Conservation (phyloP, 2,113 vertebrate genomes). For the Indicator indicator region DNA sequence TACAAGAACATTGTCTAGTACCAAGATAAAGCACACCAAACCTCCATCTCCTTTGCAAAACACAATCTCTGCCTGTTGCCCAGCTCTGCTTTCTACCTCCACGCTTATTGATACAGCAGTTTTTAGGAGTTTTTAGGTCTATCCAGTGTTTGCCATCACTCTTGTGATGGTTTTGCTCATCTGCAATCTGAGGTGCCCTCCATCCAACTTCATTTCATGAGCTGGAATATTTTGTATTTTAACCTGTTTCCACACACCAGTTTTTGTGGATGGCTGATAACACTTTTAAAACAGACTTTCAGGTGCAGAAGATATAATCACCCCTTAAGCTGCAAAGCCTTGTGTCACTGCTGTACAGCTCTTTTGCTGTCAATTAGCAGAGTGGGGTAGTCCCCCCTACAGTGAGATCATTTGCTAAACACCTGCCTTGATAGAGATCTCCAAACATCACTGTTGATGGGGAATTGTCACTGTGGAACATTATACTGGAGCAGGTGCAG, state of each 20-base stretch:
- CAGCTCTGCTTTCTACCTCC: neutral
- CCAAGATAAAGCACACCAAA: neutral
- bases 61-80: neutral
- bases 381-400: neutral
- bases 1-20: neutral
- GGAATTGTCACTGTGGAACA: constrained; percentile 54
- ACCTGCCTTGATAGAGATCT: constrained; percentile 67
- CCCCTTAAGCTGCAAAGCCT: neutral
- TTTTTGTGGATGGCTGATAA: neutral
- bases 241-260: neutral
- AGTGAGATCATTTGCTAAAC: constrained; percentile 51
- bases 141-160: neutral
- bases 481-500: constrained; percentile 62
- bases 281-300: neutral
- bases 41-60: neutral
- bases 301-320: neutral
- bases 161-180: neutral
- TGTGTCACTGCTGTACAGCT: neutral
- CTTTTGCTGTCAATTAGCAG: constrained; percentile 8
- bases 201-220: neutral
- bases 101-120: neutral
- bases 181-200: neutral
- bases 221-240: neutral
- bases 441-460: constrained; percentile 46
- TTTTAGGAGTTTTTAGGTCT: neutral